Evolutionary conservation across 2,888 invertebrate genomes (phyloP), one percentile per base, ranked within the genome.

Genomic region (Stenodera caucasica): DNA sequence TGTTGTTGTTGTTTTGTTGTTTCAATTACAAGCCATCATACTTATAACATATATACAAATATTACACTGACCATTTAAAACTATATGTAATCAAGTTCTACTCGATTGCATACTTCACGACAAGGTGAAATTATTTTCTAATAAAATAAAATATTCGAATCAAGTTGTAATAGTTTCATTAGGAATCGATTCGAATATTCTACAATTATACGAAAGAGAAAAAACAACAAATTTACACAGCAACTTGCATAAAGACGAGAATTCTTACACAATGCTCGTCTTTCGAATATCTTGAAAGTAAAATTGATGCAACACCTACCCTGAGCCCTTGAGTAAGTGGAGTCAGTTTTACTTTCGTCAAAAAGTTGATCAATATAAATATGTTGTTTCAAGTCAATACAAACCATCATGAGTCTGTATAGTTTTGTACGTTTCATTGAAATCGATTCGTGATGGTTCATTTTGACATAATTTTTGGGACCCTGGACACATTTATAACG

Each of bases 31-130:
- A 73, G 72, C 72, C 70, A 68, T 70, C 67, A 71, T 73, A 71
- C 67, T 69, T 72, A 67, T 69, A 72, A 75, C 72, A 73, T 76
- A 73, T 75, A 75, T 74, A 76, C 73, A 76, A 69, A 70, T 67
- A 72, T 64, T 71, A 72, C 72, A 72, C 67, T 67, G 68, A 71
- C 58, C 68, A 70, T 66, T 71, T 70, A 68, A 70, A 73, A 69
- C 66, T 70, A 74, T 69, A 63, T 63, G 62, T 65, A 66, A 67
- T 66, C 69, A 69, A 70, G 68, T 67, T 65, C 64, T 69, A 69
- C 68, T 66, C 62, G 72, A 74, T 71, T 74, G 69, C 67, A 70
- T 65, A 64, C 60, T 68, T 60, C 60, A 58, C 62, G 57, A 63
- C 53, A 66, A 51, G 51, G 59, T 63, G 60, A 57, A 58, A 53